Evolutionary conservation across 2,113 vertebrate species (phyloP).

Genomic region (Pungitius pungitius): DNA sequence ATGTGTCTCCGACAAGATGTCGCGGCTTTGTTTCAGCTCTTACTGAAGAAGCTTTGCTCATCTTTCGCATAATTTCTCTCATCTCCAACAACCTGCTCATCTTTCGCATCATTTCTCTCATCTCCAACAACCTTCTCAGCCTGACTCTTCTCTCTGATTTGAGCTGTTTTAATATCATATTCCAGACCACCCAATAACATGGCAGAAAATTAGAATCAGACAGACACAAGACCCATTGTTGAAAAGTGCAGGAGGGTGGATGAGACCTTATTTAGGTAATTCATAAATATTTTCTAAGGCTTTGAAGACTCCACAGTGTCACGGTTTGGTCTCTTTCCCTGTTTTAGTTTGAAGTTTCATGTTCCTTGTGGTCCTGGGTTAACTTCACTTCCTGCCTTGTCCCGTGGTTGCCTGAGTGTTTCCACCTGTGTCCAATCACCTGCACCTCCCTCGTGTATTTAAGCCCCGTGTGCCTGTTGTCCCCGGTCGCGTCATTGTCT

Average conservation of each 20-base stretch:
- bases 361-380: no score
- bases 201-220: constrained; percentile 58
- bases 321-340: no score
- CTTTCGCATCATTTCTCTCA: no score
- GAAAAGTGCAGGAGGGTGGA: constrained; percentile 8
- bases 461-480: no score
- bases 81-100: no score
- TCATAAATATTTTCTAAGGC: constrained; percentile 2
- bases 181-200: constrained; percentile 53
- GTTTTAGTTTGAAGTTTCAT: no score
- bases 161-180: constrained; percentile 35
- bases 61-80: not conserved
- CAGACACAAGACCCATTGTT: constrained; percentile 36
- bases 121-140: not conserved
- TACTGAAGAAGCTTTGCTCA: constrained; percentile 12
- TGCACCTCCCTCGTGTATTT: no score
- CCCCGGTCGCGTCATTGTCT: no score
- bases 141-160: not conserved
- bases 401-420: no score
- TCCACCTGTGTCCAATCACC: no score
- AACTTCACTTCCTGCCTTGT: no score
- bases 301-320: constrained; percentile 20
- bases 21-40: constrained; percentile 32
- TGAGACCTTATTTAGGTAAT: constrained; percentile 20
- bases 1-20: constrained; percentile 33